Evolutionary conservation across 2,888 invertebrate species (phyloP), one percentile per base, ranked within the genome.

Genomic region (Oithona nana): DNA sequence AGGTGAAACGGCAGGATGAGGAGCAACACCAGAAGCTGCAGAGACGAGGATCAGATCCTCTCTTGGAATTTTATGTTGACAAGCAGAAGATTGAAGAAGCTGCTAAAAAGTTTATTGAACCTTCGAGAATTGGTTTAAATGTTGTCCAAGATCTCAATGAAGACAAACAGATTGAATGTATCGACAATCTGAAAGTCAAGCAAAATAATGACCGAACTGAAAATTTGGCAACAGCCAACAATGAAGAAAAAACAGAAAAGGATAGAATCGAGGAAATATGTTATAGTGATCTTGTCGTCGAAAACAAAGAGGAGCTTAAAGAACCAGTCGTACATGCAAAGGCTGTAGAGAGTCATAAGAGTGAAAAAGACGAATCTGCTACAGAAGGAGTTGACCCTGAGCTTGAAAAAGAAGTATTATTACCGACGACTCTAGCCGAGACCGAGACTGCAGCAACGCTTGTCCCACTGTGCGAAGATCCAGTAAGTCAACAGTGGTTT

Each of bases 401-500:
- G n/a, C n/a, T n/a, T n/a, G n/a, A n/a, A n/a, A n/a, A n/a, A n/a
- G n/a, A n/a, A n/a, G n/a, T n/a, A n/a, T n/a, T n/a, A n/a, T n/a
- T n/a, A n/a, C n/a, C n/a, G n/a, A n/a, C n/a, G n/a, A n/a, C n/a
- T n/a, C n/a, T n/a, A n/a, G 6, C 8, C 16, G 39, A 39, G 16
- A 39, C 39, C 39, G 16, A 16, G 8, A 39, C 8, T 16, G 39
- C 39, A 16, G 8, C 6, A 11, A 6, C 39, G 8, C 39, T 39
- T 39, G 49, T 59, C 49, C 59, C 24, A 16, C 26, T 48, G n/a
- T 16, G 48, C 48, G 50, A 59, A 11, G 24, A 22, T 22, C 20
- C 28, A 6, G 24, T 24, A 4, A 4, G 16, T 22, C 50, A 28
- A 28, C 59, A 59, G 28, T 48, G 22, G 22, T 78, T 81, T 22